phyloP scores from a whole-genome alignment of 92 coral and sea anemone species.

The Anthopleura xanthogrammica region DNA sequence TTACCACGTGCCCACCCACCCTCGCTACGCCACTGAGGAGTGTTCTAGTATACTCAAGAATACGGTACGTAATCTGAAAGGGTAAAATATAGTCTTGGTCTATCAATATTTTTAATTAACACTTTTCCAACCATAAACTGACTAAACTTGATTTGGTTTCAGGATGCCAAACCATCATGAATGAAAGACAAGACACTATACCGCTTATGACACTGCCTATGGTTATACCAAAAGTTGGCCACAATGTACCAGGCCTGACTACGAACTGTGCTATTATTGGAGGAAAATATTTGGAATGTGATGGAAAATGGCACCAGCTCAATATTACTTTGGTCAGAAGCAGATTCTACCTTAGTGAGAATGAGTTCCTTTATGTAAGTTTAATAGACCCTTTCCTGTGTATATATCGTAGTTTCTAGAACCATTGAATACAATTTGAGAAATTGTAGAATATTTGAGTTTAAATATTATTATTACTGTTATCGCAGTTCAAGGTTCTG shows the following conservation, averaged over 20 bases:
- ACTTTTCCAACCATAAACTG: no score
- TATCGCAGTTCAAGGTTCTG: no score
- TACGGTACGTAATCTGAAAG: no score
- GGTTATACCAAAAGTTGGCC: not conserved
- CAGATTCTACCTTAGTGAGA: not conserved
- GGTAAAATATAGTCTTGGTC: no score
- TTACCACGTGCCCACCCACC: no score
- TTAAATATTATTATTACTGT: no score
- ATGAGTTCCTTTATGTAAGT: not conserved
- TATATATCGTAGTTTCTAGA: not conserved
- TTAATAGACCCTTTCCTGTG: not conserved
- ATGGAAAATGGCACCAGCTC: not conserved
- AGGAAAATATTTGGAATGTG: not conserved
- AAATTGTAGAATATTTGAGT: no score
- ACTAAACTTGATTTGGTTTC: not conserved
- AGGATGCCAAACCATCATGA: constrained; percentile 2
- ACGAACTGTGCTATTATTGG: not conserved
- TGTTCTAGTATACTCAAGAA: no score
- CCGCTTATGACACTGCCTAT: not conserved
- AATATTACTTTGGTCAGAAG: not conserved
- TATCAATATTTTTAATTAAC: no score
- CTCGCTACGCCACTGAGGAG: no score
- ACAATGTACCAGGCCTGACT: not conserved
- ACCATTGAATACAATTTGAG: not conserved
- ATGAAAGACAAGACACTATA: not conserved